Percentiles rank a stretch among this genome's conserved stretches.
Conservation (phyloP, 2,888 invertebrate species). For the Lepidonotus clava region DNA sequence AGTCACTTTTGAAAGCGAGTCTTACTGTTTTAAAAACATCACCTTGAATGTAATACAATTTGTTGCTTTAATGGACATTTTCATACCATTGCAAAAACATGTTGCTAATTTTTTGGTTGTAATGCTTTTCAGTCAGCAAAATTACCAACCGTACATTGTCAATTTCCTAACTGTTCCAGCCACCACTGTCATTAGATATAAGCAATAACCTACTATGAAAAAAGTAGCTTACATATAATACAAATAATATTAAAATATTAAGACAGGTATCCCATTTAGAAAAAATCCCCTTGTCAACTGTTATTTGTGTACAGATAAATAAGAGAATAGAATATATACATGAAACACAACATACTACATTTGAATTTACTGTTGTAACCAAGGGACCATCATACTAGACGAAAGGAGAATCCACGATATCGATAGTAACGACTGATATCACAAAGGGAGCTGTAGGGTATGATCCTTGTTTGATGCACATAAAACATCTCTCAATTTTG, state of each 20-base stretch:
- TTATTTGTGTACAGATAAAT: neutral
- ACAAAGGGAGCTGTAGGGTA: neutral
- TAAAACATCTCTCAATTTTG: neutral
- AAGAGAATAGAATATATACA: neutral
- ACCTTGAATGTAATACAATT: no score
- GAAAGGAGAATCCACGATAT: neutral
- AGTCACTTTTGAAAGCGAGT: no score
- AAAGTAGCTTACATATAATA: neutral
- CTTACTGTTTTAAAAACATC: no score
- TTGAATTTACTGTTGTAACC: neutral
- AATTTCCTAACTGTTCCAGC: neutral
- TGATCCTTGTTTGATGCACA: neutral
- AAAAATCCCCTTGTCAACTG: neutral
- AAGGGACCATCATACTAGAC: neutral
- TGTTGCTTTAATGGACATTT: no score
- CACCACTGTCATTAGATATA: no score
- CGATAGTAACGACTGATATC: neutral
- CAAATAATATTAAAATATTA: neutral
- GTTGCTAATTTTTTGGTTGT: no score
- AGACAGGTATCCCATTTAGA: neutral
- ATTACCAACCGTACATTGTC: no score
- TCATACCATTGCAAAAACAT: no score
- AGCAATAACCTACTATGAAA: no score
- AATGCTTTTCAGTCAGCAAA: no score
- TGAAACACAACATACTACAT: neutral